Conservation (phyloP, 2,888 invertebrate species). For the Conistra vaccinii region DNA sequence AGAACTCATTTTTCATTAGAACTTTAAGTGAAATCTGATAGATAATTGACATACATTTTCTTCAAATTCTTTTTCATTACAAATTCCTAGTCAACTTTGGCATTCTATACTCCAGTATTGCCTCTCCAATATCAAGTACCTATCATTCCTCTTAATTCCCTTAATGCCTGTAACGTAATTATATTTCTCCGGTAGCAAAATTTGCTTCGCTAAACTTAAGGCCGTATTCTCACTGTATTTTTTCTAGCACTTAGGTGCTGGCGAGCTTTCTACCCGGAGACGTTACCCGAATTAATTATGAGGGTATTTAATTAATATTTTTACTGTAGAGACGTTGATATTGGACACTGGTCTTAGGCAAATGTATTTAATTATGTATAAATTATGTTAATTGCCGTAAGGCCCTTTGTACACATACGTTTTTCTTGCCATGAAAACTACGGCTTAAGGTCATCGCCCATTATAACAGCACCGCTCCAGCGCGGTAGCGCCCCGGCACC, state of each 20-base stretch:
- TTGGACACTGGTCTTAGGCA: constrained; percentile 29
- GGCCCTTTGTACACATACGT: no score
- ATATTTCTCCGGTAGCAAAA: constrained; percentile 36
- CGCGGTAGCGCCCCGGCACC: no score
- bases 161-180: constrained; percentile 41
- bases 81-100: neutral
- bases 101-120: neutral
- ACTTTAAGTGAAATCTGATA: neutral
- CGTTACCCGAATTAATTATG: constrained; percentile 68
- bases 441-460: no score
- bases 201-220: constrained; percentile 45
- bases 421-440: no score
- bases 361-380: neutral
- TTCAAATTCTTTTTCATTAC: neutral
- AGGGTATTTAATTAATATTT: constrained; percentile 62
- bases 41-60: neutral
- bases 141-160: constrained; percentile 22
- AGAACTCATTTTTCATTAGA: neutral
- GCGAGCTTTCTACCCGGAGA: constrained; percentile 51
- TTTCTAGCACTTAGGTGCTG: constrained; percentile 55
- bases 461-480: no score
- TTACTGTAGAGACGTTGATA: constrained; percentile 4
- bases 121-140: constrained; percentile 33
- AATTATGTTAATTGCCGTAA: neutral
- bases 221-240: constrained; percentile 45